Evolutionary conservation across 1,140 invertebrate species (phyloP).

Genomic region (Drosophila lacertosa): DNA sequence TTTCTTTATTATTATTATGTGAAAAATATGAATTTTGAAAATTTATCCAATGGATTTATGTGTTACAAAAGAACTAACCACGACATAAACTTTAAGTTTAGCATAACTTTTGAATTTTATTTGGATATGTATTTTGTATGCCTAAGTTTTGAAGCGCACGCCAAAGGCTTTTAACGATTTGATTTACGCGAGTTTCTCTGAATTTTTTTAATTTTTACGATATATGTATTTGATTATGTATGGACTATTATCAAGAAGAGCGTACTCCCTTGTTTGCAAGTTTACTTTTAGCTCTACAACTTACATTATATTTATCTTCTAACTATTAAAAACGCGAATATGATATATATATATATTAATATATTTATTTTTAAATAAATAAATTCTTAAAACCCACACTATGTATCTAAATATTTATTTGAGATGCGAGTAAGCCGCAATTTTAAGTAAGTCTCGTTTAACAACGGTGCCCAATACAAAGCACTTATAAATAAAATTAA

Average conservation of each 20-base stretch:
- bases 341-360: constrained; percentile 32
- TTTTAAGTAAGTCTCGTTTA: constrained; percentile 44
- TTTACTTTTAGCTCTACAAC: constrained; percentile 44
- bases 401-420: constrained; percentile 58
- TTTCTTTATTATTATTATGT: constrained; percentile 4
- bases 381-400: constrained; percentile 68
- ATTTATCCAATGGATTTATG: constrained; percentile 34
- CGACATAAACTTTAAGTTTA: constrained; percentile 64
- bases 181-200: constrained; percentile 26
- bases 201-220: constrained; percentile 9
- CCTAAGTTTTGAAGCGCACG: constrained; percentile 63
- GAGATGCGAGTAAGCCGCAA: constrained; percentile 35
- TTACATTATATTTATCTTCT: background rate
- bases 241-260: constrained; percentile 35
- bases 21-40: constrained; percentile 11
- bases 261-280: constrained; percentile 51
- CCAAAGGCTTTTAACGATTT: constrained; percentile 61
- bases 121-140: constrained; percentile 42
- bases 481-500: background rate
- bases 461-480: constrained; percentile 4
- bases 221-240: constrained; percentile 43
- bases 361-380: constrained; percentile 78
- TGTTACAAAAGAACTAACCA: constrained; percentile 35
- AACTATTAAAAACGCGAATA: background rate
- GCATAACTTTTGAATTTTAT: constrained; percentile 36